Percentiles rank a stretch among this genome's conserved stretches.
These are phyloP conservation scores for Brachylomia viminalis DNA, from an alignment of 2,888 invertebrate genomes.

Conservation along the genomic window DNA sequence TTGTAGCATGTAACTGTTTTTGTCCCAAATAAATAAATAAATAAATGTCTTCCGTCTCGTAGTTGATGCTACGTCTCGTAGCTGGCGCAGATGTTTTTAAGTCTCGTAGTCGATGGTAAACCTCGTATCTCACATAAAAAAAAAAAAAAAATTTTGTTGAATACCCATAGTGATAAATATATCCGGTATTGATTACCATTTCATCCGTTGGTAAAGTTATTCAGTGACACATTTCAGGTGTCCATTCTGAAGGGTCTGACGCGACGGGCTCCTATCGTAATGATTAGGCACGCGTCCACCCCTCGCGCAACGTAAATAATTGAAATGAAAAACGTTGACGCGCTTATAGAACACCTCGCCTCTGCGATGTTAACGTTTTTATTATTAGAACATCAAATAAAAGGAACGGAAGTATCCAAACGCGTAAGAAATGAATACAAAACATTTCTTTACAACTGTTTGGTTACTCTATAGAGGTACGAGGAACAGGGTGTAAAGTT, in stretches of 20 bases:
- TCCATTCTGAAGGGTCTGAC: conserved; percentile 9
- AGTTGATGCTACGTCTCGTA: not conserved
- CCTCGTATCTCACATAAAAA: too few relatives aligned
- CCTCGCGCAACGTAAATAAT: conserved; percentile 24
- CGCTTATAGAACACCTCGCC: conserved; percentile 13
- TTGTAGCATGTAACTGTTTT: too few relatives aligned
- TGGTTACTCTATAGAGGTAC: too few relatives aligned
- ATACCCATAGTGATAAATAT: not conserved
- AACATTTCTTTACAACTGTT: not conserved
- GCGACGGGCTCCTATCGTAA: not conserved
- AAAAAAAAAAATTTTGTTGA: not conserved
- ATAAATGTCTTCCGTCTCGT: not conserved
- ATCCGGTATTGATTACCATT: conserved; percentile 1
- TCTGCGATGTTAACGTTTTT: conserved; percentile 1
- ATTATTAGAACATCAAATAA: conserved; percentile 17
- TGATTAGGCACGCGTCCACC: conserved; percentile 21
- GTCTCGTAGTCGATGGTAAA: not conserved
- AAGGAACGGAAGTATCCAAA: not conserved
- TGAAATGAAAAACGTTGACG: conserved; percentile 27
- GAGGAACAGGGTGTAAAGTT: too few relatives aligned
- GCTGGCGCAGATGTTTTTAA: not conserved
- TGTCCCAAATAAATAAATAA: too few relatives aligned
- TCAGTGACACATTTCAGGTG: conserved; percentile 32
- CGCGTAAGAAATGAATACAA: not conserved
- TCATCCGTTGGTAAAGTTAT: conserved; percentile 8